Evolutionary conservation across 2,888 invertebrate genomes (phyloP).

Genomic region (Phengaris alcon): DNA sequence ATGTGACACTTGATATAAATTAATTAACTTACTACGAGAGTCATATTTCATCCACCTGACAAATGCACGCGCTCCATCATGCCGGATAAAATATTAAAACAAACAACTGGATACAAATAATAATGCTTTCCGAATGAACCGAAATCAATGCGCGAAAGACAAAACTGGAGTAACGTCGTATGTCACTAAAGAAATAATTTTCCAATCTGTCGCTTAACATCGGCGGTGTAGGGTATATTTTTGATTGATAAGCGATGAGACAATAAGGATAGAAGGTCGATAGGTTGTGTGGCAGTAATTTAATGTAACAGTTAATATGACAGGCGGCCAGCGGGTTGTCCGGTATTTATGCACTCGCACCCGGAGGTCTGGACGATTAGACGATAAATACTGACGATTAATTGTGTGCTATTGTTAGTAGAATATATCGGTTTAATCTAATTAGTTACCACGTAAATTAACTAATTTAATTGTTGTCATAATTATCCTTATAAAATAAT

Average conservation of each 20-base stretch:
- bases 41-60: slow-evolving; percentile 74
- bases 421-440: slow-evolving; percentile 63
- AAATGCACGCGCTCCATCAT: slow-evolving; percentile 77
- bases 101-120: slow-evolving; percentile 77
- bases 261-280: slow-evolving; percentile 66
- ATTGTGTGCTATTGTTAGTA: slow-evolving; percentile 71
- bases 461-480: background rate
- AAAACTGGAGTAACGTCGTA: slow-evolving; percentile 55
- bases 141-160: slow-evolving; percentile 76
- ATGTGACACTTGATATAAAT: slow-evolving; percentile 49
- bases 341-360: slow-evolving; percentile 77
- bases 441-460: slow-evolving; percentile 33
- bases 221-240: slow-evolving; percentile 39
- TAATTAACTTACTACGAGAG: slow-evolving; percentile 66
- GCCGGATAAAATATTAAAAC: slow-evolving; percentile 78
- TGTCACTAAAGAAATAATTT: slow-evolving; percentile 42
- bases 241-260: slow-evolving; percentile 44
- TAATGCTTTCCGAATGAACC: slow-evolving; percentile 74
- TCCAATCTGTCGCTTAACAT: slow-evolving; percentile 37
- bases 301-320: slow-evolving; percentile 80
- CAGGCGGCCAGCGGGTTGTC: slow-evolving; percentile 75
- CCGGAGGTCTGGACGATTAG: slow-evolving; percentile 73
- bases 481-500: background rate
- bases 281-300: slow-evolving; percentile 73
- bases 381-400: slow-evolving; percentile 73